Evolutionary conservation across 2,888 invertebrate genomes (phyloP).

Genomic region (Microplitis deprimator): DNA sequence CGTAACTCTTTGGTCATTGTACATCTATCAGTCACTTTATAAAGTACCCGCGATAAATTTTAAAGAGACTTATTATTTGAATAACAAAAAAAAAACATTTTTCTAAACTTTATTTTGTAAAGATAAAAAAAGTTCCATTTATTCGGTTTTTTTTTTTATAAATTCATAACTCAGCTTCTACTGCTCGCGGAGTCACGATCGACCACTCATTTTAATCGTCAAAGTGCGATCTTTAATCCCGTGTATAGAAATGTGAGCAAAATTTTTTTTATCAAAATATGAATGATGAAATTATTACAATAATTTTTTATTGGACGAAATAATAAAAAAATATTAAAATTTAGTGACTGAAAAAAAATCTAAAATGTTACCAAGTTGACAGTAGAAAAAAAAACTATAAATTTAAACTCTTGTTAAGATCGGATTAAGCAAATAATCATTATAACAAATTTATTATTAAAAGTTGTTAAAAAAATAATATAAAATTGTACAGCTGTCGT

Average conservation of each 20-base stretch:
- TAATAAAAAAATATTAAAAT: no score
- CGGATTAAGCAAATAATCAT: no score
- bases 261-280: no score
- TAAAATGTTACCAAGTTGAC: no score
- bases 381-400: no score
- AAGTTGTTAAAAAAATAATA: background rate
- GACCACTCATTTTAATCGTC: background rate
- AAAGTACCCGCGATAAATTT: background rate
- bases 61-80: constrained; percentile 1
- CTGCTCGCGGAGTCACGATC: background rate
- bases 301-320: no score
- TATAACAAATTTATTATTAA: constrained; percentile 9
- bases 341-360: no score
- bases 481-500: constrained; percentile 11
- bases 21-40: background rate
- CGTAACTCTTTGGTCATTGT: constrained; percentile 2
- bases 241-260: background rate
- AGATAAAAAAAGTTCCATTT: background rate
- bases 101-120: background rate
- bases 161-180: background rate
- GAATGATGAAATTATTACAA: no score
- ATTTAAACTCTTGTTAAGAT: no score
- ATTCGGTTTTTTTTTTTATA: background rate
- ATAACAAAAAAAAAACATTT: background rate
- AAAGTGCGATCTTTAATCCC: background rate